These are phyloP conservation scores for Tenrec ecaudatus DNA, from an alignment of 2,113 vertebrate species.

Conservation along the genomic window DNA sequence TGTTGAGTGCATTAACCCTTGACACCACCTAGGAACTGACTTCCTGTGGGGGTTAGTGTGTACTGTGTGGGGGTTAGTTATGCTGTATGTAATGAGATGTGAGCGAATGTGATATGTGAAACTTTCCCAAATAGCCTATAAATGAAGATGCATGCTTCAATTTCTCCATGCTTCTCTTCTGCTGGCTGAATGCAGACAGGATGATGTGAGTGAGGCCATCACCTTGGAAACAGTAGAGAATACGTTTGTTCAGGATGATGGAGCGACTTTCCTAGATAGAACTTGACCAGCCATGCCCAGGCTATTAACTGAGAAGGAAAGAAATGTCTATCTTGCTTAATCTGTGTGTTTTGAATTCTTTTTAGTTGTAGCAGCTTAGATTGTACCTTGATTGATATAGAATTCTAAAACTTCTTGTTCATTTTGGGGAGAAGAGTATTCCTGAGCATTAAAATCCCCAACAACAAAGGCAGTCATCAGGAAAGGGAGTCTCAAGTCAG, in stretches of 20 bases:
- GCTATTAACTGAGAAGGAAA: not conserved
- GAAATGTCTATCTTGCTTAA: not conserved
- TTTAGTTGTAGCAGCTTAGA: not conserved
- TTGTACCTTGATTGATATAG: not conserved
- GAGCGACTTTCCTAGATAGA: not conserved
- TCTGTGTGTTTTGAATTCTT: not conserved
- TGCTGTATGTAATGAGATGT: not conserved
- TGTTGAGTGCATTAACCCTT: not conserved
- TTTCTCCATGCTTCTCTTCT: not conserved
- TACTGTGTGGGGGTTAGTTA: not conserved
- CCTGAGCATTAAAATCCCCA: not conserved
- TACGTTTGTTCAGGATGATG: not conserved
- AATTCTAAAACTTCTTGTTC: not conserved
- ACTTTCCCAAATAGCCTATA: not conserved
- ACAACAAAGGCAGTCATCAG: not conserved
- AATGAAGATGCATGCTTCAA: not conserved
- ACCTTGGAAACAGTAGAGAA: not conserved
- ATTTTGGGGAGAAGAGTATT: not conserved
- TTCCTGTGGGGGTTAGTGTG: not conserved
- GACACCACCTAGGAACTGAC: not conserved
- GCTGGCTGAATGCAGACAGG: not conserved
- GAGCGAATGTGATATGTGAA: not conserved
- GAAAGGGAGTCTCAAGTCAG: not conserved
- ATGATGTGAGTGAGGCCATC: not conserved
- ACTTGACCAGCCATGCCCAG: not conserved